phyloP scores from a whole-genome alignment of 2,888 invertebrate species.

The Himalopsyche kuldschensis region DNA sequence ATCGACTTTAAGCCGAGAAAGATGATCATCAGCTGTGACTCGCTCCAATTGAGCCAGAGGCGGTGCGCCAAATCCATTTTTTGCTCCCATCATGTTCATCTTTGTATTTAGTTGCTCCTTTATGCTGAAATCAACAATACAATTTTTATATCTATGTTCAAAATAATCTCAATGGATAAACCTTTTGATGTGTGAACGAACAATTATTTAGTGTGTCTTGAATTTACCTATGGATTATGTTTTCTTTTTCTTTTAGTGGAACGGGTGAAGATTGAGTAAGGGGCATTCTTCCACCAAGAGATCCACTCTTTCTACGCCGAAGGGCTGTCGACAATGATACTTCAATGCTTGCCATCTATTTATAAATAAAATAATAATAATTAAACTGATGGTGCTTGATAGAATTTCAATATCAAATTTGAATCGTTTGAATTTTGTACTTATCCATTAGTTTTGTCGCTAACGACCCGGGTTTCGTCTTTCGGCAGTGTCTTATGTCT shows the following conservation, averaged over 20 bases:
- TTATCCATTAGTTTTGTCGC: no score
- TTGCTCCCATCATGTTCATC: constrained; percentile 56
- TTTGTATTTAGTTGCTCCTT: constrained; percentile 70
- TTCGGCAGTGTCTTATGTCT: no score
- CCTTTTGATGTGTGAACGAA: not conserved
- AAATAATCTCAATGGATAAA: not conserved
- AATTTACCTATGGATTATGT: constrained; percentile 75
- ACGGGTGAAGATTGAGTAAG: constrained; percentile 44
- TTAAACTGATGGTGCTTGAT: no score
- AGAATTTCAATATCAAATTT: no score
- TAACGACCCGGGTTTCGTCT: no score
- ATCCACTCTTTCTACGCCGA: constrained; percentile 58
- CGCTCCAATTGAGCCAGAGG: constrained; percentile 59
- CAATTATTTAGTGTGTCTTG: not conserved
- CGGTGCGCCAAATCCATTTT: constrained; percentile 45
- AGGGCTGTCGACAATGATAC: constrained; percentile 73
- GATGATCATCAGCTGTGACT: constrained; percentile 60
- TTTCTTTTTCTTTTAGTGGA: constrained; percentile 74
- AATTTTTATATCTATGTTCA: not conserved
- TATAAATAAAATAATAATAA: constrained; percentile 15
- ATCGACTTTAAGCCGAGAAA: constrained; percentile 61
- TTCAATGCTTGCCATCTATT: constrained; percentile 82
- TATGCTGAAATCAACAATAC: constrained; percentile 49
- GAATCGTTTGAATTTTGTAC: no score
- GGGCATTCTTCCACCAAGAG: constrained; percentile 44